Evolutionary conservation across 2,888 invertebrate species (phyloP).

Genomic region (Lasioglossum vierecki): DNA sequence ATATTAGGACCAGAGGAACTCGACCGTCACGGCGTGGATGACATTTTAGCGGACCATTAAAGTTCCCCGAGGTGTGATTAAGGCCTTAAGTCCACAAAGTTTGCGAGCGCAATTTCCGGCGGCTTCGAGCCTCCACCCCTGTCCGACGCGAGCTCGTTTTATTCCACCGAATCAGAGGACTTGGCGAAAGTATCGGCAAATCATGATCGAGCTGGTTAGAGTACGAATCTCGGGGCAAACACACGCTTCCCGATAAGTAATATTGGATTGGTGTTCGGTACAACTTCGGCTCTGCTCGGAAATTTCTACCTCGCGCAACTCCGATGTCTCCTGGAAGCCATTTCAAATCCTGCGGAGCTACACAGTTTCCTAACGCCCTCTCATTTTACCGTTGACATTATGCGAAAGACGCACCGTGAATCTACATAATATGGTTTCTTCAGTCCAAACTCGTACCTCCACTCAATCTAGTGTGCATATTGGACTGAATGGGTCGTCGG

Average conservation of each 20-base stretch:
- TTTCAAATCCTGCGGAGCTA: too few relatives aligned
- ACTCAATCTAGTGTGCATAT: too few relatives aligned
- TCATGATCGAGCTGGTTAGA: background rate
- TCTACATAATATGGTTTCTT: too few relatives aligned
- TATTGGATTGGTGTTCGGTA: background rate
- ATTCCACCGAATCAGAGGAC: background rate
- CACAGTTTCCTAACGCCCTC: too few relatives aligned
- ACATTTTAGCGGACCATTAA: slow-evolving; percentile 16
- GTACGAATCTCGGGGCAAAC: background rate
- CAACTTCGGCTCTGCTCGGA: background rate
- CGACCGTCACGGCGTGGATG: slow-evolving; percentile 14
- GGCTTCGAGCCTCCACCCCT: background rate
- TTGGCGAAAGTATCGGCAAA: slow-evolving; percentile 4
- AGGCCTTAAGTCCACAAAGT: background rate
- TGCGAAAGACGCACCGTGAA: too few relatives aligned
- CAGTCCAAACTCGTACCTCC: too few relatives aligned
- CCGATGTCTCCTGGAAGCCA: background rate
- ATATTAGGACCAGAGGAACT: background rate
- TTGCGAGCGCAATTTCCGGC: slow-evolving; percentile 15
- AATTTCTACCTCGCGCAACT: background rate
- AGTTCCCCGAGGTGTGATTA: slow-evolving; percentile 20
- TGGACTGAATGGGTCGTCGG: too few relatives aligned
- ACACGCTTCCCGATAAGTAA: background rate
- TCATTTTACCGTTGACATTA: too few relatives aligned
- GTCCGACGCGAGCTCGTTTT: background rate